Evolutionary conservation across 2,797 vertebrate genomes (phyloP), one percentile per base, ranked within the genome.

Genomic region (Phyllotis vaccarum): DNA sequence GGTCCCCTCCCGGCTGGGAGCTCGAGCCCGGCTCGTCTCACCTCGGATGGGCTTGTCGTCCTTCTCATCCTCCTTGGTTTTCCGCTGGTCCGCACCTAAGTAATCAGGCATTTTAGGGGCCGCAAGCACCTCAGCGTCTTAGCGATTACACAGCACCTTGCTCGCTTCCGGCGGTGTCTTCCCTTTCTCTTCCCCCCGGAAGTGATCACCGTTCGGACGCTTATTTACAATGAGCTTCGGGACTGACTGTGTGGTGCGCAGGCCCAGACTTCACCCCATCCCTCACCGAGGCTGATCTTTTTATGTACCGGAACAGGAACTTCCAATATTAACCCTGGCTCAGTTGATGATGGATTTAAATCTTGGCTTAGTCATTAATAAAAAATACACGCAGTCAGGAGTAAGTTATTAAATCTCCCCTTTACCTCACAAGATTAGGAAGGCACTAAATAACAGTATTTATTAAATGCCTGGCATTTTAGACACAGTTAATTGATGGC

Each of bases 21-120:
- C 72, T 13, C 83, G 60, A 1, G 46, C 22, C 43, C 0, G 0
- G 0, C 4, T 3, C 43, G 10, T 1, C 98, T 98, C 97, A 99
- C 99, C 99, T 98, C 99, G 99, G 95, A 99, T 99, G 3, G 99
- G 99, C 0, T 98, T 99, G 81, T 99, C 99, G 9, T 99, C 99
- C 94, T 99, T 99, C 86, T 99, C 99, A 31, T 99, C 99, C 83
- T 99, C 99, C 92, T 99, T 99, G 6, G 99, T 98, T 98, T 99
- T 99, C 93, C 99, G 98, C 90, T 99, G 99, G 54, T 99, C 99
- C 0, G 99, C 98, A 68, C 99, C 99, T 76, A 99, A 97, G 95
- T 99, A 99, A 94, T 99, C 99, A 86, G 99, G 99, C 99, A 99
- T 99, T 31, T 74, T 96, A 10, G 12, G 0, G 1, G 9, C 31